These are phyloP conservation scores for Myotis lucifugus DNA, from an alignment of 2,113 vertebrate genomes.

Conservation along the genomic window DNA sequence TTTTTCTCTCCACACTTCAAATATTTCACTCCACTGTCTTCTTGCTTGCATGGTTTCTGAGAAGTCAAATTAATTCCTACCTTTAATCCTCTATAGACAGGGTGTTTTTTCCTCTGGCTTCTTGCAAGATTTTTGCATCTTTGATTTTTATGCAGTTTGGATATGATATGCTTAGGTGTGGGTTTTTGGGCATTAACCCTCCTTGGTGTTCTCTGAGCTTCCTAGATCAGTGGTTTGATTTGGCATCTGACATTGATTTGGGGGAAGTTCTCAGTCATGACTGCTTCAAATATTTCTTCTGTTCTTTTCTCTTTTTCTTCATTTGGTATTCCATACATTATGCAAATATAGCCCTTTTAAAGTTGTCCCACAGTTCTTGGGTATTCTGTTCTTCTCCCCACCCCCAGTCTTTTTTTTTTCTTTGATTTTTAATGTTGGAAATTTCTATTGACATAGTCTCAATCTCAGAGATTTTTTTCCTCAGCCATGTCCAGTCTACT, in stretches of 20 bases:
- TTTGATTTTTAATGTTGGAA: neutral
- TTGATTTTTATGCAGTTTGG: conserved; percentile 1
- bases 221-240: neutral
- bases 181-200: neutral
- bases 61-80: neutral
- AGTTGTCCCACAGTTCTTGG: neutral
- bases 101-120: neutral
- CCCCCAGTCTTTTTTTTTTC: neutral
- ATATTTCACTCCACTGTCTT: neutral
- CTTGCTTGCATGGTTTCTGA: neutral
- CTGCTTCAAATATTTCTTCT: neutral
- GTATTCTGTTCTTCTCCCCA: neutral
- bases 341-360: neutral
- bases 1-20: neutral
- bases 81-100: neutral
- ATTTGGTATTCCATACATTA: neutral
- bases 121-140: neutral
- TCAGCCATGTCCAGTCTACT: neutral
- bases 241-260: neutral
- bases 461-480: neutral
- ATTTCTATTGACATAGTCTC: neutral
- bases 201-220: neutral
- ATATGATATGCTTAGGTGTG: neutral
- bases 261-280: neutral
- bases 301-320: neutral